A percentile compares a stretch with the other conserved stretches of the same genome.
phyloP scores from a whole-genome alignment of 2,113 vertebrate species.

The rabbit (Oryctolagus cuniculus) region DNA sequence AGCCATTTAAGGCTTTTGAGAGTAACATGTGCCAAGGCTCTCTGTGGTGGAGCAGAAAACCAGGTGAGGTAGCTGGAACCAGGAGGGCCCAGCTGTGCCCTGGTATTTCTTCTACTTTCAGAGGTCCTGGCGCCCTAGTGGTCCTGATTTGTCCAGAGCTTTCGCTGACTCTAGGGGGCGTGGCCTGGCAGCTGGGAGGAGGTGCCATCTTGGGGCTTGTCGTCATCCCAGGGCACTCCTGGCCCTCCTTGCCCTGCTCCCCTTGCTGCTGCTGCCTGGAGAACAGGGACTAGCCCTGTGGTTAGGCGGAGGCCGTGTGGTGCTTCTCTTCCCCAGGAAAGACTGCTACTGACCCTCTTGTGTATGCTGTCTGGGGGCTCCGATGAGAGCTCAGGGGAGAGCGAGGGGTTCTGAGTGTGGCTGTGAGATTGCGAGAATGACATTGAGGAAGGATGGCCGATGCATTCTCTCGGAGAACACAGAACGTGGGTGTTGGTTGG shows the following conservation, averaged over 20 bases:
- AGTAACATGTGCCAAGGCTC: not conserved
- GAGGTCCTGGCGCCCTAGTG: not conserved
- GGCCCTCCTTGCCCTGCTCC: not conserved
- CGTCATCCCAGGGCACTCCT: too few species aligned
- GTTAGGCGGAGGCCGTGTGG: not conserved
- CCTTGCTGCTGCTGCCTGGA: not conserved
- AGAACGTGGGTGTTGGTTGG: not conserved
- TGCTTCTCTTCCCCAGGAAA: constrained; percentile 57
- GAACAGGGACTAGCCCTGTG: not conserved
- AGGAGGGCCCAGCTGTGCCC: not conserved
- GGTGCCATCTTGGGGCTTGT: not conserved
- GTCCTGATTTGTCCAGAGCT: not conserved
- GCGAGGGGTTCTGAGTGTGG: not conserved
- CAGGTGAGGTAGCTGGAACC: not conserved
- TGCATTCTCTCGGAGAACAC: not conserved
- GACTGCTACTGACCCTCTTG: not conserved
- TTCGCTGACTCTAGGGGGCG: not conserved
- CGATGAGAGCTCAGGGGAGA: not conserved
- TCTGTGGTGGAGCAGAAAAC: not conserved
- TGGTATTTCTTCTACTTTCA: constrained; percentile 56
- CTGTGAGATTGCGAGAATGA: not conserved
- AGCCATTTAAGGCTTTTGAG: not conserved
- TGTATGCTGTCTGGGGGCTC: constrained; percentile 1
- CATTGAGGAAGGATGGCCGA: not conserved
- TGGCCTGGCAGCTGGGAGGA: not conserved